Percentiles rank a stretch among this genome's conserved stretches.
Evolutionary conservation across 2,888 invertebrate genomes (phyloP).

Genomic region (Siphonodentalium dalli): DNA sequence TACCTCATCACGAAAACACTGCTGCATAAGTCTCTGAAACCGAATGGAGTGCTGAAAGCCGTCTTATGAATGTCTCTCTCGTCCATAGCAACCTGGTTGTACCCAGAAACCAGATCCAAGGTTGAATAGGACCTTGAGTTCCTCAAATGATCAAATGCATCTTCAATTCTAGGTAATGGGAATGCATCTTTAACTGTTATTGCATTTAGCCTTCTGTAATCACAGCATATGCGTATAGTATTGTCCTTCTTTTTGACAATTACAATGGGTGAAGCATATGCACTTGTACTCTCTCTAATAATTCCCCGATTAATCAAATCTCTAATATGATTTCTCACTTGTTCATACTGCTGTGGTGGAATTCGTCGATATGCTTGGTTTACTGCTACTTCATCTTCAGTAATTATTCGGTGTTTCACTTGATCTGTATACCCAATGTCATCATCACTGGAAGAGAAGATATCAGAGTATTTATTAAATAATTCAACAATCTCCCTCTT

Average conservation of each 20-base stretch:
- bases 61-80: slow-evolving; percentile 22
- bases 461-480: slow-evolving; percentile 1
- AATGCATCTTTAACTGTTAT: slow-evolving; percentile 26
- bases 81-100: slow-evolving; percentile 21
- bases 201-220: slow-evolving; percentile 24
- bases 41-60: slow-evolving; percentile 23
- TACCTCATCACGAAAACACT: slow-evolving; percentile 26
- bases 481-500: background rate
- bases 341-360: slow-evolving; percentile 3
- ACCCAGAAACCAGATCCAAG: slow-evolving; percentile 20
- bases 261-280: slow-evolving; percentile 32
- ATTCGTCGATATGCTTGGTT: slow-evolving; percentile 10
- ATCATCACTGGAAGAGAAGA: slow-evolving; percentile 3
- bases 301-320: slow-evolving; percentile 13
- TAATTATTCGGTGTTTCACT: slow-evolving; percentile 2
- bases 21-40: slow-evolving; percentile 28
- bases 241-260: slow-evolving; percentile 30
- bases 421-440: slow-evolving; percentile 1
- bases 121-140: slow-evolving; percentile 15
- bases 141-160: slow-evolving; percentile 22
- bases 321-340: slow-evolving; percentile 10
- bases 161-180: slow-evolving; percentile 28
- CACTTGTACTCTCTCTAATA: slow-evolving; percentile 16
- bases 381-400: slow-evolving; percentile 4
- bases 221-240: slow-evolving; percentile 19